These are phyloP conservation scores for Eurois occulta DNA, from an alignment of 2,888 invertebrate species.

Conservation along the genomic window DNA sequence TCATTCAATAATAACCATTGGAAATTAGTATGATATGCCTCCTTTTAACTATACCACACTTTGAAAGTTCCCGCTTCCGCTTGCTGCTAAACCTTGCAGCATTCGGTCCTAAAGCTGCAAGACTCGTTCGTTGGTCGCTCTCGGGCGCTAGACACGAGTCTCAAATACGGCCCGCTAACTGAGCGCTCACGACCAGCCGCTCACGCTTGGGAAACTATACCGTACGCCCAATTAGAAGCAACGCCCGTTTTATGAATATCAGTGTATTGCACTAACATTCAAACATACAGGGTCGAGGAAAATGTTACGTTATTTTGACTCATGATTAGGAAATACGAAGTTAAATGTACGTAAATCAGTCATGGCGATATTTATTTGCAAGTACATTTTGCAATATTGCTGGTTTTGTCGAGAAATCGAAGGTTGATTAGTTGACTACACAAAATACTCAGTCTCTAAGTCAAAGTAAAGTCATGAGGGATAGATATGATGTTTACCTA, in stretches of 20 bases:
- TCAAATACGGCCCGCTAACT: conserved; percentile 76
- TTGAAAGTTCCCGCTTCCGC: conserved; percentile 40
- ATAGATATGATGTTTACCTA: conserved; percentile 17
- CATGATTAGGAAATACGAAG: conserved; percentile 27
- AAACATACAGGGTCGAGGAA: conserved; percentile 35
- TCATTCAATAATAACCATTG: not conserved
- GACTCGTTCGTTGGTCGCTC: conserved; percentile 47
- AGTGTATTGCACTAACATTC: conserved; percentile 50
- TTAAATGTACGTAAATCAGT: conserved; percentile 7
- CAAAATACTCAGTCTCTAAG: not conserved
- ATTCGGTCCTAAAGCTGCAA: conserved; percentile 34
- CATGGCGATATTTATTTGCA: not conserved
- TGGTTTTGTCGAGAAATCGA: conserved; percentile 9
- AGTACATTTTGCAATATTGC: conserved; percentile 26
- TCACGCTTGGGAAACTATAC: conserved; percentile 67
- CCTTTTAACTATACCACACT: not conserved
- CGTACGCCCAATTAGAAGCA: conserved; percentile 57
- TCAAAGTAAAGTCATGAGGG: not conserved
- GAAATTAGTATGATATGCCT: not conserved
- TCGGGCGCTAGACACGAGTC: conserved; percentile 67
- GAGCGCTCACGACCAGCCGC: conserved; percentile 71
- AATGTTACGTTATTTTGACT: conserved; percentile 22
- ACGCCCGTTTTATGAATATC: conserved; percentile 36
- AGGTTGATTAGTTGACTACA: not conserved
- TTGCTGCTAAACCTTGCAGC: conserved; percentile 40